Base-by-base conservation (phyloP, 2,113 vertebrate genomes). In the Rhinichthys klamathensis region DNA sequence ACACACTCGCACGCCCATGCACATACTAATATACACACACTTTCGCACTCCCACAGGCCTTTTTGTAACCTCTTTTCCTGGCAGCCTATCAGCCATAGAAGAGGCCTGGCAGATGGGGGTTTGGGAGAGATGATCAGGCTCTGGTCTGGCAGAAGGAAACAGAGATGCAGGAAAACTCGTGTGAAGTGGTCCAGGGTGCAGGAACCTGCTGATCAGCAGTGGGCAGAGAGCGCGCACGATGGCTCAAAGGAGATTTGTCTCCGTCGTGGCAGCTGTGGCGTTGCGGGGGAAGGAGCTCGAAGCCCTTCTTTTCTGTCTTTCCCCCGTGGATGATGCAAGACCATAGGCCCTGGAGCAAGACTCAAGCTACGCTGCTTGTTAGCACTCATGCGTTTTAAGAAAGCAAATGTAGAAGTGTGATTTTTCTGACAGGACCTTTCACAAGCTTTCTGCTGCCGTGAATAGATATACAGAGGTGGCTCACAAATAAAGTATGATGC, bases 381-480 rank as follows among this genome's bases (percentile, higher is more conserved):
- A 94, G 90, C 87, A 85, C 84, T 82, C 67, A 27, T 49, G 75
- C 89, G 91, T 93, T 93, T 95, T 49, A 92, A 93, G 92, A 93
- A 92, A 94, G 91, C 89, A 93, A 85, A 93, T 94, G 91, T 92
- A 91, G 92, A 92, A 93, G 93, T 92, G 90, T 90, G 89, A 91
- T 92, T 94, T 94, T 93, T 93, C 89, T 94, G 93, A 93, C 92
- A 92, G 88, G 90, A 91, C 93, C 91, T 94, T 93, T 93, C 94
- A 94, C 90, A 89, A 92, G 91, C 93, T 91, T 92, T 90, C 87
- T 90, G 92, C 91, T 91, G 56, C 44, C 56, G 25, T 95, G 91
- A 94, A 94, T 93, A 94, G 93, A 94, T 89, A 83, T 92, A 92
- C 93, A 94, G 94, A 93, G 93, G 93, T 93, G 93, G 93, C 92